These are phyloP conservation scores for Galaxias olidus DNA, from an alignment of 2,797 vertebrate species.

Conservation along the genomic window DNA sequence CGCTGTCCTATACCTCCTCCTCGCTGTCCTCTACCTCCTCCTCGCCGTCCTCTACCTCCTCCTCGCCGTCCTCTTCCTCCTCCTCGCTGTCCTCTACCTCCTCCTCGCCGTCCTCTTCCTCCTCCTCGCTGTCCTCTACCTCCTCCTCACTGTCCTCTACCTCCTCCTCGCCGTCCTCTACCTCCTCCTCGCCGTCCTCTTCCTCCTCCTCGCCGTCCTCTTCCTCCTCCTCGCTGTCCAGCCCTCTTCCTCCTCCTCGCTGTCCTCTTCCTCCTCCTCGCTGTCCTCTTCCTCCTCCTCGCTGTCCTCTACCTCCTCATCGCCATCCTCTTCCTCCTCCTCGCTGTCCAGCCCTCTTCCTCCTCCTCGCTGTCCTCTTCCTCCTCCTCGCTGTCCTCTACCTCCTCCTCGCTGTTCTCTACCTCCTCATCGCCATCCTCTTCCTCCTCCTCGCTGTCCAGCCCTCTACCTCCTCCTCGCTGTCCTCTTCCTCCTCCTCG, in stretches of 20 bases:
- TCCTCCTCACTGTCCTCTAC: too few species aligned
- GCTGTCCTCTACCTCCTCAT: too few species aligned
- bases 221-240: neutral
- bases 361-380: too few species aligned
- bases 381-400: slow-evolving; percentile 44
- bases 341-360: slow-evolving; percentile 26
- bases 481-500: slow-evolving; percentile 27
- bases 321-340: slow-evolving; percentile 33
- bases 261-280: too few species aligned
- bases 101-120: too few species aligned
- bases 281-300: slow-evolving; percentile 30
- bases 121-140: slow-evolving; percentile 43
- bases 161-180: slow-evolving; percentile 44
- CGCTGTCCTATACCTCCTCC: slow-evolving; percentile 7
- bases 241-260: slow-evolving; percentile 25
- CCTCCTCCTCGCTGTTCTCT: neutral
- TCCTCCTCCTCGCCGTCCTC: too few species aligned
- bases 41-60: slow-evolving; percentile 32
- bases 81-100: slow-evolving; percentile 39
- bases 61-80: too few species aligned
- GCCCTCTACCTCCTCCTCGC: too few species aligned
- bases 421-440: slow-evolving; percentile 45
- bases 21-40: slow-evolving; percentile 32
- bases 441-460: neutral
- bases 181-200: neutral